Evolutionary conservation across 35 echinoderm and acorn worm genomes (phyloP).

Genomic region (Ophioderma brevispina): DNA sequence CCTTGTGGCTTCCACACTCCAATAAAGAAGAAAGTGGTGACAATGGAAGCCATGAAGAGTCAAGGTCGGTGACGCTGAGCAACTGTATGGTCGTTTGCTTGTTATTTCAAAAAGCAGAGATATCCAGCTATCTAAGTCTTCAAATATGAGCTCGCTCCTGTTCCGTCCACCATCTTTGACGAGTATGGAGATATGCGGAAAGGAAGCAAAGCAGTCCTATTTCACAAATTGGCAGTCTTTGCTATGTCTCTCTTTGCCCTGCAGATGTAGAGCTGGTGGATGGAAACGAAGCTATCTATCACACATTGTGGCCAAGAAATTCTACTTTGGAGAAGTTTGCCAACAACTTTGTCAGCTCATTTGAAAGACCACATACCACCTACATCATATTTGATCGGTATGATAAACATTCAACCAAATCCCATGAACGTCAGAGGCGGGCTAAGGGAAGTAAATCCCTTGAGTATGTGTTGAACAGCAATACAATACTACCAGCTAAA

Average conservation of each 20-base stretch:
- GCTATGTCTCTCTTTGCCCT: background rate
- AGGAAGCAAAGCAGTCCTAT: slow-evolving; percentile 6
- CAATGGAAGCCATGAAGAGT: slow-evolving; percentile 4
- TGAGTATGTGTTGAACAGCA: slow-evolving; percentile 16
- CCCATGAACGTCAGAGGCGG: background rate
- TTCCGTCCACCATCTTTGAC: slow-evolving; percentile 11
- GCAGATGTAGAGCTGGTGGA: too few species aligned
- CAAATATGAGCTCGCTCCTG: slow-evolving; percentile 4
- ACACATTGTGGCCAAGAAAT: too few species aligned
- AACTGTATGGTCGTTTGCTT: slow-evolving; percentile 12
- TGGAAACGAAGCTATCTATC: background rate
- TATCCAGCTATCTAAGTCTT: slow-evolving; percentile 3
- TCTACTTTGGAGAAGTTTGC: too few species aligned
- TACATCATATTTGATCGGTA: slow-evolving; percentile 4
- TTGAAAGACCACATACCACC: too few species aligned
- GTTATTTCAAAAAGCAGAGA: slow-evolving; percentile 13
- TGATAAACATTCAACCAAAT: background rate
- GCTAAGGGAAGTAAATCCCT: background rate
- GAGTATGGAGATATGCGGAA: slow-evolving; percentile 18
- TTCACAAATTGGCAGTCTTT: slow-evolving; percentile 19
- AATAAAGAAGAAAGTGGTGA: background rate
- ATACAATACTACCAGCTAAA: slow-evolving; percentile 2
- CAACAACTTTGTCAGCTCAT: too few species aligned
- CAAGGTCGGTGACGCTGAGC: background rate
- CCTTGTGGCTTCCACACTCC: background rate